These are phyloP conservation scores for Hedychridium roseum DNA, from an alignment of 2,888 invertebrate species.

Conservation along the genomic window DNA sequence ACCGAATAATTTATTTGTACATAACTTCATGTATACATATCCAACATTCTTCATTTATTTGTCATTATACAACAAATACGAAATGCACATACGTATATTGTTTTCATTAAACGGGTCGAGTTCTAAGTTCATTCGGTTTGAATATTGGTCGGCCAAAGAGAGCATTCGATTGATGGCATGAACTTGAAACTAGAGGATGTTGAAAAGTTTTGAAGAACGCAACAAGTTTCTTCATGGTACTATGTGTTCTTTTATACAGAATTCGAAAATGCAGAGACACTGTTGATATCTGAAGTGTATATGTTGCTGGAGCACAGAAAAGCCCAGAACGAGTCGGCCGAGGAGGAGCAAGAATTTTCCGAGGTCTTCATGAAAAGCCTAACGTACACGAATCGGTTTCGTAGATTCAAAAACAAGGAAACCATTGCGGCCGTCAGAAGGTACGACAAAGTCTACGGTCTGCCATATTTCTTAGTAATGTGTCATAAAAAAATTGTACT, in stretches of 20 bases:
- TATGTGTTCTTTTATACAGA: constrained; percentile 72
- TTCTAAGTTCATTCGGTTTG: too few relatives aligned
- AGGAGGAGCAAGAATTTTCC: constrained; percentile 98
- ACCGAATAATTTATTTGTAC: too few relatives aligned
- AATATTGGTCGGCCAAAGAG: too few relatives aligned
- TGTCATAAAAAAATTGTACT: constrained; percentile 14
- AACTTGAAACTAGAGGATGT: too few relatives aligned
- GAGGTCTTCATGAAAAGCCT: constrained; percentile 98
- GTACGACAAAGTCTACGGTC: constrained; percentile 65
- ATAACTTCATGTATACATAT: too few relatives aligned
- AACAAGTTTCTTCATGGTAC: too few relatives aligned
- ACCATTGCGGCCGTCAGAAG: constrained; percentile 95
- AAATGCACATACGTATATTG: too few relatives aligned
- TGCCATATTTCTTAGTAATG: constrained; percentile 1
- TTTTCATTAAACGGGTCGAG: too few relatives aligned
- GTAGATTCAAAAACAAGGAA: constrained; percentile 98
- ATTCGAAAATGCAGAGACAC: constrained; percentile 97
- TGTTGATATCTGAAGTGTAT: constrained; percentile 94
- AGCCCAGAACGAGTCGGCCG: constrained; percentile 96
- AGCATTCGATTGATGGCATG: too few relatives aligned
- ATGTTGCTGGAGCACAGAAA: constrained; percentile 97
- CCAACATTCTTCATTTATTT: too few relatives aligned
- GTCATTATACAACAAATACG: too few relatives aligned
- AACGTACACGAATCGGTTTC: constrained; percentile 94
- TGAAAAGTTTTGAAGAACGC: too few relatives aligned